phyloP scores from a whole-genome alignment of 2,797 vertebrate genomes.

The Periparus ater region DNA sequence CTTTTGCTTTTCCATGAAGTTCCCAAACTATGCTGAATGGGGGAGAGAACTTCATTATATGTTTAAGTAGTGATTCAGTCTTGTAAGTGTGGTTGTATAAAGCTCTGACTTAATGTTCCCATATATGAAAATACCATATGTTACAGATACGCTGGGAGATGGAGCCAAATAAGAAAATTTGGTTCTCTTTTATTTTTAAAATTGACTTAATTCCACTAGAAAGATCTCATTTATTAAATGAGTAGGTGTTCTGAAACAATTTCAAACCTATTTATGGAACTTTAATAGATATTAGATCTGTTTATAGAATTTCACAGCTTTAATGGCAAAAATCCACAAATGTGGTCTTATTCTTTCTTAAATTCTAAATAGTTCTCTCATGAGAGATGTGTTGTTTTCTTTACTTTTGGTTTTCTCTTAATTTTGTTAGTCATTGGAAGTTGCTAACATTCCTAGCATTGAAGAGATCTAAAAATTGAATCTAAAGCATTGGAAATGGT shows the following conservation, averaged over 20 bases:
- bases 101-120: background rate
- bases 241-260: slow-evolving; percentile 1
- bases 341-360: background rate
- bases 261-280: background rate
- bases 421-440: background rate
- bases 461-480: slow-evolving; percentile 18
- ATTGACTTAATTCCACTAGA: background rate
- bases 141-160: background rate
- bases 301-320: background rate
- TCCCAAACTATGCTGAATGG: background rate
- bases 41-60: background rate
- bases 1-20: background rate
- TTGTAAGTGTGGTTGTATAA: background rate
- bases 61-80: background rate
- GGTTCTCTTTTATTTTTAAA: background rate
- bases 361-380: background rate
- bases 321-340: background rate
- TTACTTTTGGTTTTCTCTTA: background rate
- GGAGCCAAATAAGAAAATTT: background rate
- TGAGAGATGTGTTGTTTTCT: background rate
- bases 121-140: background rate
- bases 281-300: background rate
- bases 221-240: background rate
- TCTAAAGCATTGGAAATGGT: slow-evolving; percentile 13
- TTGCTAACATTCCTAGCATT: background rate